phyloP scores from a whole-genome alignment of 2,888 invertebrate genomes.

The Lepeophtheirus nordmannii region DNA sequence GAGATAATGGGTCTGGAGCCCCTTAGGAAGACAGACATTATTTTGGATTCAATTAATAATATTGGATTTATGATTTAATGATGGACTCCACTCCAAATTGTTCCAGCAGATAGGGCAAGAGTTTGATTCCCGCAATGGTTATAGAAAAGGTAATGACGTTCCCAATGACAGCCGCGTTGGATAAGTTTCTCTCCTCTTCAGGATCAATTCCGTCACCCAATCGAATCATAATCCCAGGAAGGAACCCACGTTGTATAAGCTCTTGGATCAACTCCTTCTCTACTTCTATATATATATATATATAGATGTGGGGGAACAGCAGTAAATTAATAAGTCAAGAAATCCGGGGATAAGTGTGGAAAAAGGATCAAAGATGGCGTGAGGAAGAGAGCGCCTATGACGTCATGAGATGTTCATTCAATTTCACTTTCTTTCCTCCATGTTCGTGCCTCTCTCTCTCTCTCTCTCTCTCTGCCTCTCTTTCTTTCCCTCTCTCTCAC shows the following conservation, averaged over 20 bases:
- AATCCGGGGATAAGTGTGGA: too few species aligned
- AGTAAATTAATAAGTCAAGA: too few species aligned
- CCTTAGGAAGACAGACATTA: background rate
- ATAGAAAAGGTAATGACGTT: conserved; percentile 4
- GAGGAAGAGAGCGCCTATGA: too few species aligned
- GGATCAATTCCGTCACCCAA: conserved; percentile 20
- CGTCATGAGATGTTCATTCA: background rate
- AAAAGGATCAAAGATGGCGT: too few species aligned
- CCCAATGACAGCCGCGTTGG: conserved; percentile 21
- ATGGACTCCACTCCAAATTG: conserved; percentile 14
- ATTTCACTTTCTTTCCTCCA: background rate
- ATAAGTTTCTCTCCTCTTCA: conserved; percentile 6
- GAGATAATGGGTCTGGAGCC: background rate
- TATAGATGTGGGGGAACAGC: too few species aligned
- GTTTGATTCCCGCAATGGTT: background rate
- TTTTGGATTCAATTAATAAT: background rate
- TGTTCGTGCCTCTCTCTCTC: background rate
- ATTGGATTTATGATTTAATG: background rate
- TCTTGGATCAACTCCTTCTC: background rate
- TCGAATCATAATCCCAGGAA: conserved; percentile 6
- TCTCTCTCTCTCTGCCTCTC: background rate
- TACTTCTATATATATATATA: too few species aligned
- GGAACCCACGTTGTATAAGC: background rate
- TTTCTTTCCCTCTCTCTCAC: background rate
- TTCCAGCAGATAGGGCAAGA: conserved; percentile 12